phyloP scores from a whole-genome alignment of 2,888 invertebrate species.

The Steinernema hermaphroditum region DNA sequence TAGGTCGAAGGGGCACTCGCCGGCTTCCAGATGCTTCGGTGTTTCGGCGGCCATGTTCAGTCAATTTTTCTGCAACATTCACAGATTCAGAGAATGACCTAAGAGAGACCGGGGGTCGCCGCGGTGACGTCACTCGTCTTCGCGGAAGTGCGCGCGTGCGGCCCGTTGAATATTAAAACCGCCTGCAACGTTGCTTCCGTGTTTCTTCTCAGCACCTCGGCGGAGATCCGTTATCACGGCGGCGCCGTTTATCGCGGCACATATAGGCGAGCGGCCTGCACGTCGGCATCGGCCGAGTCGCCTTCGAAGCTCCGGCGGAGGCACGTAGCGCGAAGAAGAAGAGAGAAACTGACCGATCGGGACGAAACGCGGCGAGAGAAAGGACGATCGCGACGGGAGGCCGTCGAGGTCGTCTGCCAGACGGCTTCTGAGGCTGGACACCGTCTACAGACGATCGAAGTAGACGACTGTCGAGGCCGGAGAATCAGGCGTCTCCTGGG shows the following conservation, averaged over 20 bases:
- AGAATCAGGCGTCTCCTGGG: too few relatives aligned
- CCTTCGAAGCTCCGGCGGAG: neutral
- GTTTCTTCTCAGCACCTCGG: neutral
- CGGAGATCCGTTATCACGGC: neutral
- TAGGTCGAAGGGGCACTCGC: constrained; percentile 3
- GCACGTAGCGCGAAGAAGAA: constrained; percentile 21
- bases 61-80: neutral
- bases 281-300: neutral
- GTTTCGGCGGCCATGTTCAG: neutral
- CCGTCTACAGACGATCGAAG: too few relatives aligned
- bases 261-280: constrained; percentile 11
- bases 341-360: constrained; percentile 5
- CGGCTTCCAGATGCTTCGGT: neutral
- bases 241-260: neutral
- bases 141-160: constrained; percentile 29
- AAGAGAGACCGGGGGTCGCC: neutral
- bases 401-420: too few relatives aligned
- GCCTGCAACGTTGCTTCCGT: constrained; percentile 14
- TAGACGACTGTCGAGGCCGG: too few relatives aligned
- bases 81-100: neutral
- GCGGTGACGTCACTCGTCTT: constrained; percentile 23
- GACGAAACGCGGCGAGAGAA: too few relatives aligned
- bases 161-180: constrained; percentile 15
- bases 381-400: too few relatives aligned
- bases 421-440: too few relatives aligned